Conservation (phyloP, 2,113 vertebrate genomes). For the Chaenogobius annularis region DNA sequence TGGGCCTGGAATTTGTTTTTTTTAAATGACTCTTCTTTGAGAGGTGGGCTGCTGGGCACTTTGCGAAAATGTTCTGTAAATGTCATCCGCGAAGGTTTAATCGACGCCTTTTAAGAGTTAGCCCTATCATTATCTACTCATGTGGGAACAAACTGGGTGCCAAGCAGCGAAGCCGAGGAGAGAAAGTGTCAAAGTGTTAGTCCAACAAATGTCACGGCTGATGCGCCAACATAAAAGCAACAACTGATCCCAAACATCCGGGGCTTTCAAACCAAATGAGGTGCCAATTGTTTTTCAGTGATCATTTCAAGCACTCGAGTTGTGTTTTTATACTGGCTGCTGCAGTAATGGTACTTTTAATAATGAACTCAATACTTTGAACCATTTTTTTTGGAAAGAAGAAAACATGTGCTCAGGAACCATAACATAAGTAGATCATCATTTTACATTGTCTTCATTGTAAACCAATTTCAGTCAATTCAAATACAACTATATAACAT, state of each 20-base stretch:
- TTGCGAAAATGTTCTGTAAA: constrained; percentile 43
- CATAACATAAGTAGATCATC: too few species aligned
- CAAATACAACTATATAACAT: too few species aligned
- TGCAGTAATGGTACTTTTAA: too few species aligned
- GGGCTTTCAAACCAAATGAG: constrained; percentile 19
- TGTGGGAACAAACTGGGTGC: constrained; percentile 11
- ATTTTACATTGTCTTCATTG: too few species aligned
- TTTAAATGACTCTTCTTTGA: background rate
- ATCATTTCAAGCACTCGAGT: constrained; percentile 19
- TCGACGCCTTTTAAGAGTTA: constrained; percentile 13
- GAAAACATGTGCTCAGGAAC: too few species aligned
- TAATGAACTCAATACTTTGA: too few species aligned
- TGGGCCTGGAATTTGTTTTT: too few species aligned
- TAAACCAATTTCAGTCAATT: too few species aligned
- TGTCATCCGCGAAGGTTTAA: constrained; percentile 39
- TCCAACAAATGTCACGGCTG: constrained; percentile 41
- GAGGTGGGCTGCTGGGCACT: constrained; percentile 17
- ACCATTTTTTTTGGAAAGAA: too few species aligned
- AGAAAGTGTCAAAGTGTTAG: constrained; percentile 27
- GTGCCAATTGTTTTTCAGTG: background rate
- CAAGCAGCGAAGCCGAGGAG: constrained; percentile 8
- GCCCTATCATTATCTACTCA: constrained; percentile 38
- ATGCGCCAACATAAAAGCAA: constrained; percentile 28
- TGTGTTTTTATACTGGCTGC: background rate
- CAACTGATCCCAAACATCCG: constrained; percentile 21